Percentiles rank a stretch among this genome's conserved stretches.
Conservation (phyloP, 2,888 invertebrate genomes). For the Noctua comes region DNA sequence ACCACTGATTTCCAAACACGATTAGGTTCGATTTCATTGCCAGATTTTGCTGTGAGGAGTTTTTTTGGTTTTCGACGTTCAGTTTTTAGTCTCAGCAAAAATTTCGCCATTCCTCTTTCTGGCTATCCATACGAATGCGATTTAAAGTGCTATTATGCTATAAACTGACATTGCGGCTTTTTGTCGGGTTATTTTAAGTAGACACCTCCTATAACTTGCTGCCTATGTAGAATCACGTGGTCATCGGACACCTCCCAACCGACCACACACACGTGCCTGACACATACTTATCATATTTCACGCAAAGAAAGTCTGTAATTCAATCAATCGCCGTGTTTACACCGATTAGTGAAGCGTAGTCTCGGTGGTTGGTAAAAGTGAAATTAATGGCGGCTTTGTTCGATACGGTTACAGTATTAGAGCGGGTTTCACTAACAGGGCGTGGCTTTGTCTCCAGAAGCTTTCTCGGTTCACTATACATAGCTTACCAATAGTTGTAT, state of each 20-base stretch:
- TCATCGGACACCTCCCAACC: constrained; percentile 10
- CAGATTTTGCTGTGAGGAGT: constrained; percentile 1
- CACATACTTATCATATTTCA: constrained; percentile 71
- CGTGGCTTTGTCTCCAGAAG: constrained; percentile 67
- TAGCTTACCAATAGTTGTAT: constrained; percentile 41
- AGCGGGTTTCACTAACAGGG: constrained; percentile 73
- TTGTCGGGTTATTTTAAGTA: not conserved
- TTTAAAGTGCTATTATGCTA: not conserved
- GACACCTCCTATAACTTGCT: too few relatives aligned
- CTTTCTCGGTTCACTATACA: constrained; percentile 67
- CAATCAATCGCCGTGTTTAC: constrained; percentile 79
- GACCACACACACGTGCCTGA: constrained; percentile 52
- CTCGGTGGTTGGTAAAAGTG: constrained; percentile 82
- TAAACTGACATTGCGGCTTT: not conserved
- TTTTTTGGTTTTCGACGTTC: not conserved
- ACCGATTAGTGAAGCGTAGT: constrained; percentile 82
- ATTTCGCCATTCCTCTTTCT: not conserved
- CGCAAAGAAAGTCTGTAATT: constrained; percentile 82
- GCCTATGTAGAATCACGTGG: not conserved
- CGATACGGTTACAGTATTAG: constrained; percentile 68
- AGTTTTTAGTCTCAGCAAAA: not conserved
- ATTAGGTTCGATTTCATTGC: constrained; percentile 30
- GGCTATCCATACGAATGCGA: not conserved
- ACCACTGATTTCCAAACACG: constrained; percentile 31
- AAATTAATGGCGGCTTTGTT: constrained; percentile 78